Percentiles rank a stretch among this genome's conserved stretches.
Evolutionary conservation across 2,888 invertebrate genomes (phyloP).

Genomic region (Hypomecis atomaria): DNA sequence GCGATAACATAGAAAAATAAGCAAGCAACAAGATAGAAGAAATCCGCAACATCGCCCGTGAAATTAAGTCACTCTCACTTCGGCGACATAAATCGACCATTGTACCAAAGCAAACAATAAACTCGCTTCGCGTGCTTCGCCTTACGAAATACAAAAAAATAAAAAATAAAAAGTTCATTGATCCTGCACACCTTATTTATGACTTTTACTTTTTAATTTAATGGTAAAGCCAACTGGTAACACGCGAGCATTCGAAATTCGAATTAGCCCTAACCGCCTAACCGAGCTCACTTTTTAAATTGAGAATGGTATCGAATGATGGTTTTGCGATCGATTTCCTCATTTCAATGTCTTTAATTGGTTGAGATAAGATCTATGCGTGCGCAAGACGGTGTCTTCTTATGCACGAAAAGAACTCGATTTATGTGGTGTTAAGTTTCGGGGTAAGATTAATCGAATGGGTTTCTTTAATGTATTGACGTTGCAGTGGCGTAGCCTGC

Average conservation of each 20-base stretch:
- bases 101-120: slow-evolving; percentile 36
- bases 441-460: slow-evolving; percentile 17
- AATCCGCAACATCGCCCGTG: slow-evolving; percentile 11
- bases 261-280: slow-evolving; percentile 47
- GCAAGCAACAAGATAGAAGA: slow-evolving; percentile 6
- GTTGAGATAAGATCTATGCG: slow-evolving; percentile 34
- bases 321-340: slow-evolving; percentile 30
- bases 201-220: slow-evolving; percentile 68
- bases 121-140: slow-evolving; percentile 49
- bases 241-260: slow-evolving; percentile 54
- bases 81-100: slow-evolving; percentile 27
- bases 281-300: slow-evolving; percentile 32
- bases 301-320: slow-evolving; percentile 31
- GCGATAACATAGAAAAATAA: neutral
- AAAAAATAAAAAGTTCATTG: slow-evolving; percentile 57
- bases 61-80: slow-evolving; percentile 27
- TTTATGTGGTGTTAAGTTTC: slow-evolving; percentile 27
- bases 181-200: slow-evolving; percentile 59
- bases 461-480: slow-evolving; percentile 9
- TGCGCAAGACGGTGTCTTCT: slow-evolving; percentile 16
- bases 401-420: slow-evolving; percentile 15
- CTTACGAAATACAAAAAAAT: slow-evolving; percentile 46
- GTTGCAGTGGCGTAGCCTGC: too few species aligned
- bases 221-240: slow-evolving; percentile 53
- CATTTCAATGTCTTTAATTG: slow-evolving; percentile 35